A percentile compares a stretch with the other conserved stretches of the same genome.
phyloP scores from a whole-genome alignment of 2,888 invertebrate genomes.

The Ptychoptera albimana region DNA sequence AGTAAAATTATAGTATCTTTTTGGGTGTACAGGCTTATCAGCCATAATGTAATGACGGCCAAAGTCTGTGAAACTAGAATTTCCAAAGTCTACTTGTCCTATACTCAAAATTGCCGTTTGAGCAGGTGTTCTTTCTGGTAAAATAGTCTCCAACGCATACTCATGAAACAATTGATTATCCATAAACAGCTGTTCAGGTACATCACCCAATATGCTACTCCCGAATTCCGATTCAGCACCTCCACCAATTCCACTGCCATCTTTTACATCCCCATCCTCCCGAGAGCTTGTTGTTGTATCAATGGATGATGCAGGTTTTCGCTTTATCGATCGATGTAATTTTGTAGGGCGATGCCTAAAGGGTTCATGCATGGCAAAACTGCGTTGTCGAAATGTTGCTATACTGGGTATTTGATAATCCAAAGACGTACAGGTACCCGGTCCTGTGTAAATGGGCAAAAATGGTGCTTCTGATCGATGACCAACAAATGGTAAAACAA shows the following conservation, averaged over 20 bases:
- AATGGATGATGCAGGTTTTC: neutral
- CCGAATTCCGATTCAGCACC: neutral
- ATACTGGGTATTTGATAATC: conserved; percentile 2
- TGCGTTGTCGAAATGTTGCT: neutral
- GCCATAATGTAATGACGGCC: conserved; percentile 24
- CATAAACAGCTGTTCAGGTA: no score
- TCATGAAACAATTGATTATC: conserved; percentile 5
- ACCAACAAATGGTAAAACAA: conserved; percentile 2
- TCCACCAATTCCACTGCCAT: neutral
- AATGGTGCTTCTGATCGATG: conserved; percentile 1
- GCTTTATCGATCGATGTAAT: conserved; percentile 35
- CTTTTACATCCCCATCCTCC: conserved; percentile 2
- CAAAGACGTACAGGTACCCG: neutral
- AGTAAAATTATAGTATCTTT: conserved; percentile 29
- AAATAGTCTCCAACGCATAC: conserved; percentile 1
- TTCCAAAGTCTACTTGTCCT: conserved; percentile 19
- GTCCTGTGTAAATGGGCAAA: conserved; percentile 2
- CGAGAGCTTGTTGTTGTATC: conserved; percentile 3
- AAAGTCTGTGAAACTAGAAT: conserved; percentile 25
- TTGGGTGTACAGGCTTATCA: conserved; percentile 23
- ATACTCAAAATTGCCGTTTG: conserved; percentile 20
- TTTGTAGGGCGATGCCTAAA: conserved; percentile 36
- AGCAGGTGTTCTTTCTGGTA: conserved; percentile 7
- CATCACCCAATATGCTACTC: neutral
- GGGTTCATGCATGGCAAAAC: conserved; percentile 11